phyloP scores from a whole-genome alignment of 35 echinoderm and acorn worm genomes.

The Apostichopus parvimensis region DNA sequence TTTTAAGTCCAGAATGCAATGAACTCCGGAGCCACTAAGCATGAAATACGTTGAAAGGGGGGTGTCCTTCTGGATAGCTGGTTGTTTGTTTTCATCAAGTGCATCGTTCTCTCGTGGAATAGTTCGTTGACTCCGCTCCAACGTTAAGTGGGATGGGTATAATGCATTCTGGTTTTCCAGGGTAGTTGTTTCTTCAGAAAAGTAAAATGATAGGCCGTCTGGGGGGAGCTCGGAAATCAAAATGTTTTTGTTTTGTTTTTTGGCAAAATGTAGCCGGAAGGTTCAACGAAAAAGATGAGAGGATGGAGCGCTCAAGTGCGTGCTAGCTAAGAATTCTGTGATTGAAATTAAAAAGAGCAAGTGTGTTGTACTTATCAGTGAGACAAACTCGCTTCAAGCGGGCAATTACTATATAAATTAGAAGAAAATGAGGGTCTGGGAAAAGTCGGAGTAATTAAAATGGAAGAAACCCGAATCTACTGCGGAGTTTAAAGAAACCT shows the following conservation, averaged over 20 bases:
- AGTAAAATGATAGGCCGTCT: slow-evolving; percentile 22
- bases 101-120: slow-evolving; percentile 6
- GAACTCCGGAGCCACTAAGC: slow-evolving; percentile 11
- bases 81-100: slow-evolving; percentile 35
- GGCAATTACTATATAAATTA: slow-evolving; percentile 38
- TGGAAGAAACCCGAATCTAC: slow-evolving; percentile 3
- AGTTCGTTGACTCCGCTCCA: slow-evolving; percentile 16
- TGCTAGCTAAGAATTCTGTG: neutral
- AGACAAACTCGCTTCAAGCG: slow-evolving; percentile 9
- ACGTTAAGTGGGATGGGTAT: slow-evolving; percentile 29
- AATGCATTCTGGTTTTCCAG: neutral
- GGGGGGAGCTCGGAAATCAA: neutral
- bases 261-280: slow-evolving; percentile 25
- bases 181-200: neutral
- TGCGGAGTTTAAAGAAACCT: slow-evolving; percentile 5
- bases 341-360: slow-evolving; percentile 31
- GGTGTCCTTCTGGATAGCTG: neutral
- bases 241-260: slow-evolving; percentile 33
- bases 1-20: slow-evolving; percentile 17
- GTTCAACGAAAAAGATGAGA: neutral
- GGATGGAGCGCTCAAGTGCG: slow-evolving; percentile 19
- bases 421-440: slow-evolving; percentile 2
- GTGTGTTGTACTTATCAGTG: slow-evolving; percentile 20
- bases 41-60: slow-evolving; percentile 16
- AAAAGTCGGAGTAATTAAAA: slow-evolving; percentile 24